A percentile compares a stretch with the other conserved stretches of the same genome.
These are phyloP conservation scores for Sialis lutaria DNA, from an alignment of 2,888 invertebrate species.

Conservation along the genomic window DNA sequence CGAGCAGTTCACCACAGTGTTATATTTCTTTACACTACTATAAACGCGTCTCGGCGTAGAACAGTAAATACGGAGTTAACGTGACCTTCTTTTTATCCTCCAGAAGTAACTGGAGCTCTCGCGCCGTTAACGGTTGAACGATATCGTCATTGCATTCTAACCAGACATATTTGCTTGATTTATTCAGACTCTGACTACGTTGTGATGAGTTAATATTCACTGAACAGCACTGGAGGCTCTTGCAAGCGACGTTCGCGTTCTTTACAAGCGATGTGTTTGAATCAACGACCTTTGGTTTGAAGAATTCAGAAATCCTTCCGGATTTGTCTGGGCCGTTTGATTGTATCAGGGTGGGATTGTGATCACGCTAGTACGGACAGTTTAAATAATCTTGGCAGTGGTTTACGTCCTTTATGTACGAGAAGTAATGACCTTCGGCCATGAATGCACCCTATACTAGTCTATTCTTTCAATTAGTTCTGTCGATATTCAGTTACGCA, in stretches of 20 bases:
- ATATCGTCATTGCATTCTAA: constrained; percentile 80
- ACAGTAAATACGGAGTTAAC: constrained; percentile 72
- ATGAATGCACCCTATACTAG: constrained; percentile 75
- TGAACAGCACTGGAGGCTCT: constrained; percentile 3
- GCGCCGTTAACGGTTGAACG: constrained; percentile 56
- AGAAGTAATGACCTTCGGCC: constrained; percentile 81
- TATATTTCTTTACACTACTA: too few species aligned
- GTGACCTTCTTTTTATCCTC: constrained; percentile 57
- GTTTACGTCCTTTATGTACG: constrained; percentile 58
- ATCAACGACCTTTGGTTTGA: constrained; percentile 15
- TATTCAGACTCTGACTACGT: constrained; percentile 15
- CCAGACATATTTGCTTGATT: constrained; percentile 36
- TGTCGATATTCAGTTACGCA: too few species aligned
- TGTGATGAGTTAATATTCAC: constrained; percentile 4
- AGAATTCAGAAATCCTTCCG: constrained; percentile 4
- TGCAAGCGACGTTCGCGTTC: constrained; percentile 14
- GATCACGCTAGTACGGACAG: constrained; percentile 26
- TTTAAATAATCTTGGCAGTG: constrained; percentile 37
- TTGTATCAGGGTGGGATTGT: constrained; percentile 14
- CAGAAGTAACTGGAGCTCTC: constrained; percentile 63
- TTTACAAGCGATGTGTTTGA: constrained; percentile 18
- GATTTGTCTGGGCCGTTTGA: constrained; percentile 12
- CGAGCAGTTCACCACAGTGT: too few species aligned
- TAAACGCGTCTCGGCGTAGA: constrained; percentile 40
- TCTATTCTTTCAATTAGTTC: too few species aligned